Base-by-base conservation (phyloP, 2,797 vertebrate species). In the Epinephelus coioides region DNA sequence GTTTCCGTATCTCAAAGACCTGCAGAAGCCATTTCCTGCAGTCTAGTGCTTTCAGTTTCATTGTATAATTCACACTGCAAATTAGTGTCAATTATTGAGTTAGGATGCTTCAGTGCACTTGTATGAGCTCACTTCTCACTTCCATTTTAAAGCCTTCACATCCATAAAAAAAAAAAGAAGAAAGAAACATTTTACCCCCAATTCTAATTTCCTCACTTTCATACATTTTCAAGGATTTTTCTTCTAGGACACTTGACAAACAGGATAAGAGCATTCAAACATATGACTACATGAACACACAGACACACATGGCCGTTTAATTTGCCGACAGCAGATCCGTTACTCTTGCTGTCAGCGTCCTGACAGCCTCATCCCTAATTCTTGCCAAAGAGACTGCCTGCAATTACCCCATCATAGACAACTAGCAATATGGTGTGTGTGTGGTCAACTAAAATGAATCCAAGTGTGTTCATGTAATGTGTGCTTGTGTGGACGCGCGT, bases 361-460 rank as follows among this genome's bases (percentile, higher is more conserved):
- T 92, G 94, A 93, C 90, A 94, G 91, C 76, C 89, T 92, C 93
- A 90, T 92, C 87, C 87, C 88, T 92, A 92, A 94, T 93, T 92
- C 91, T 87, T 90, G 86, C 92, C 87, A 94, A 84, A 89, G 79
- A 89, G 75, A 82, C 84, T 68, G 82, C 69, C 84, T 78, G 86
- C 94, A 95, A 95, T 95, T 95, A 95, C 86, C 87, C 79, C 83
- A 89, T 89, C 90, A 92, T 79, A 76, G 82, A 81, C 83, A 81
- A 78, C 79, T 66, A 79, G 65, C 72, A 79, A 62, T 72, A 69
- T 78, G 71, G 54, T 70, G 65, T 57, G 79, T 40, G 50, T 30
- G 53, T 55, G 55, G 72, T 89, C 74, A 88, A 67, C 19, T n/a
- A 72, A 87, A 89, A 85, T 81, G 40, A 86, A 79, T 70, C 60